These are phyloP conservation scores for Cactoblastis cactorum DNA, from an alignment of 2,888 invertebrate species.

Conservation along the genomic window DNA sequence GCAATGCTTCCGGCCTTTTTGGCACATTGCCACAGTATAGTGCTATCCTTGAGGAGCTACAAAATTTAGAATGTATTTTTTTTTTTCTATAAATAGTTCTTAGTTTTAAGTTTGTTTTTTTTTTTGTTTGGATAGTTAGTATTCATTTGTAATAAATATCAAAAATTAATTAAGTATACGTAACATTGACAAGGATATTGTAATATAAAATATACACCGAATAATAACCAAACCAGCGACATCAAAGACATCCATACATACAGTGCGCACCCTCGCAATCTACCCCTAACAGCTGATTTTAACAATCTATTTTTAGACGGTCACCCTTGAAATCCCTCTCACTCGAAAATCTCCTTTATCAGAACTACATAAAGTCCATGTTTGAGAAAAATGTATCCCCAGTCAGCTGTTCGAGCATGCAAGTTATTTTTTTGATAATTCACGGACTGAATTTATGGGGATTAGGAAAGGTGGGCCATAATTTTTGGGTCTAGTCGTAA, in stretches of 20 bases:
- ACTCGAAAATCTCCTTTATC: not conserved
- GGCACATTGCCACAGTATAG: no score
- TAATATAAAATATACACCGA: not conserved
- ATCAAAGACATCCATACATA: not conserved
- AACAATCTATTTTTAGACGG: constrained; percentile 10
- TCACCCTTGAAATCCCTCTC: not conserved
- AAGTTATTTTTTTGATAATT: constrained; percentile 5
- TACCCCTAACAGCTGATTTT: constrained; percentile 13
- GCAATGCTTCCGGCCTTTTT: no score
- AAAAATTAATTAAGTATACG: no score
- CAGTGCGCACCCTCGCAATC: constrained; percentile 4
- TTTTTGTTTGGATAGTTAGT: no score
- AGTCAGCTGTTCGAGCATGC: constrained; percentile 11
- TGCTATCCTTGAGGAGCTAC: no score
- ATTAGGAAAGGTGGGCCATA: constrained; percentile 11
- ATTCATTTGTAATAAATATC: no score
- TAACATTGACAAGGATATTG: not conserved
- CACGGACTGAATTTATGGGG: constrained; percentile 9
- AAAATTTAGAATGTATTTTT: no score
- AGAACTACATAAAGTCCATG: not conserved
- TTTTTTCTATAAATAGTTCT: no score
- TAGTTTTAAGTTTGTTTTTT: no score
- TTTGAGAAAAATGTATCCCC: not conserved
- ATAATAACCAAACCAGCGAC: not conserved
- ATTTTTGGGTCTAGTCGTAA: constrained; percentile 7